Base-by-base conservation (phyloP, 2,113 vertebrate species). In the Melospiza georgiana region DNA sequence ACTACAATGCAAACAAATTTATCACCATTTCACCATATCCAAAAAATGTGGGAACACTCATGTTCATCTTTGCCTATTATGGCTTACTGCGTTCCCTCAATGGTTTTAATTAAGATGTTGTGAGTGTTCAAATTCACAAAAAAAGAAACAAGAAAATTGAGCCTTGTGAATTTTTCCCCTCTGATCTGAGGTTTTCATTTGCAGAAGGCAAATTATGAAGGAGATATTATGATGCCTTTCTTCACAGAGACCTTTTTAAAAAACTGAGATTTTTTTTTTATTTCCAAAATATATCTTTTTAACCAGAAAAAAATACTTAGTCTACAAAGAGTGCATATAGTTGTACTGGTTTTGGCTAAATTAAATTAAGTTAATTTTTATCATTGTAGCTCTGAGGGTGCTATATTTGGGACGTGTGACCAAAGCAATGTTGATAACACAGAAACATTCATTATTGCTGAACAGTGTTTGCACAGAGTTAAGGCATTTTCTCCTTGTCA, bases 351-450 rank as follows among this genome's bases (percentile, higher is more conserved):
- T 87, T 80, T 27, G 10, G 17, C 12, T 46, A 15, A 83, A 62
- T 35, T 30, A 51, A 44, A 28, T 57, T 31, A n/a, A 43, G 21
- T 61, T 77, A 28, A 28, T 73, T 84, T 65, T 66, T 51, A 78
- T 78, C 43, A 58, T 2, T 57, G 18, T 30, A 52, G 30, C 41
- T 78, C 0, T 0, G 21, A 57, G 1, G 8, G 15, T 8, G 5
- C 6, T 49, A 3, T 58, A 25, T 44, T 78, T 90, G 79, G 10
- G 25, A 73, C 78, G 66, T 71, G 31, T 69, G 27, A 14, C 6
- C 6, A 33, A 69, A 90, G 59, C 19, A 85, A 15, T 24, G 4
- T 13, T 35, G 59, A 39, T 57, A 66, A 51, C 52, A 30, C 18
- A 33, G 23, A 28, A 55, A 48, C 18, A 8, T 57, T 52, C 0